A percentile compares a stretch with the other conserved stretches of the same genome.
Evolutionary conservation across 2,113 vertebrate species (phyloP).

Genomic region (Atractosteus spatula): DNA sequence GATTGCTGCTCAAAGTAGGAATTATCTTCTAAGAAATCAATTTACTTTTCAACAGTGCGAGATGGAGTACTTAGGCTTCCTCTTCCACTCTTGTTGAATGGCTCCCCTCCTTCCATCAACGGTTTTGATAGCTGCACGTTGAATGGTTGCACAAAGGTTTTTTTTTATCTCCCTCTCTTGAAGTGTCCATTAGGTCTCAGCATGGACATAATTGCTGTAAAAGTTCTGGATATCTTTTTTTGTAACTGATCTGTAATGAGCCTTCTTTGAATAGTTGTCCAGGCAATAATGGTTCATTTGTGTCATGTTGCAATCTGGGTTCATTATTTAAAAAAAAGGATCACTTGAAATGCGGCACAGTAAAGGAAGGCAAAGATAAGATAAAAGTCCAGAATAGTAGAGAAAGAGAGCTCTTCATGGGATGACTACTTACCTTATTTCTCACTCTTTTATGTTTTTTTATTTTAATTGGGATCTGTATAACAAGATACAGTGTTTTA

Average conservation of each 20-base stretch:
- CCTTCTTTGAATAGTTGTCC: neutral
- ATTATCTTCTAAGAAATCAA: neutral
- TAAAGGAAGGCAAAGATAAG: neutral
- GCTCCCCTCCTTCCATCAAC: neutral
- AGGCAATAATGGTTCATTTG: conserved; percentile 2
- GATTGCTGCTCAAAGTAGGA: neutral
- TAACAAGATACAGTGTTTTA: too few species aligned
- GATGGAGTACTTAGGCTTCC: neutral
- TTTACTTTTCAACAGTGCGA: neutral
- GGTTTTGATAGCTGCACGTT: neutral
- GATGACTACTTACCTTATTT: too few species aligned
- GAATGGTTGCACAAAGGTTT: neutral
- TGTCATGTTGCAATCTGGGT: neutral
- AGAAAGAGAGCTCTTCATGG: too few species aligned
- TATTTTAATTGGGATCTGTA: too few species aligned
- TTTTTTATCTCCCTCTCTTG: neutral
- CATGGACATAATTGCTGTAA: neutral
- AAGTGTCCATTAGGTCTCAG: neutral
- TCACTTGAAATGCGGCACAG: neutral
- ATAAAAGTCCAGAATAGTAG: too few species aligned
- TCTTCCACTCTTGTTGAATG: neutral
- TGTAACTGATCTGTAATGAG: conserved; percentile 1
- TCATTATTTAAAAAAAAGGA: neutral
- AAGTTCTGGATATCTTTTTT: neutral
- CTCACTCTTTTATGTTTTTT: too few species aligned